These are phyloP conservation scores for Aeoliscus strigatus DNA, from an alignment of 2,797 vertebrate genomes.

Conservation along the genomic window DNA sequence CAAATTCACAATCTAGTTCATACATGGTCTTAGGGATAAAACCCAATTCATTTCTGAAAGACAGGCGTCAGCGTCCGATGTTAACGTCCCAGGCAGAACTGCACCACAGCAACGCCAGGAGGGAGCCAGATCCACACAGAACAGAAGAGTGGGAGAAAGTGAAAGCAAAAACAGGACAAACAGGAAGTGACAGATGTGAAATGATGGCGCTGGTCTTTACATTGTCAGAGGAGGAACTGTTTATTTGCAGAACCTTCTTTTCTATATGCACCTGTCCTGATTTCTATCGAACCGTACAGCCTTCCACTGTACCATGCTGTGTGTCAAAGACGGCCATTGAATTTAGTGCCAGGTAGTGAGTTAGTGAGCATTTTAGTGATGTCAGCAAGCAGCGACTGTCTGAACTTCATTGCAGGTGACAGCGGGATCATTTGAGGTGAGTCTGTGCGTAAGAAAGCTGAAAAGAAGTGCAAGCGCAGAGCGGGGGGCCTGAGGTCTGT, in stretches of 20 bases:
- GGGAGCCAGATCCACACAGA: constrained; percentile 37
- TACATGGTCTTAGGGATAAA: constrained; percentile 19
- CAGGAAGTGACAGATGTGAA: constrained; percentile 34
- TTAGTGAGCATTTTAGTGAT: constrained; percentile 23
- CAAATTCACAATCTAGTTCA: constrained; percentile 1
- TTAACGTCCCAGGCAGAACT: constrained; percentile 37
- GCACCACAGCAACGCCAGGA: constrained; percentile 54
- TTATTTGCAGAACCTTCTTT: constrained; percentile 1
- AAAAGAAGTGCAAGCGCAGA: constrained; percentile 5
- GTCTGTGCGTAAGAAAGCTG: constrained; percentile 32
- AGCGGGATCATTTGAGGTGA: constrained; percentile 18
- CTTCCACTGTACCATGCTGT: constrained; percentile 18
- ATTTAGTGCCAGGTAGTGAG: constrained; percentile 24
- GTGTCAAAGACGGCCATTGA: constrained; percentile 1
- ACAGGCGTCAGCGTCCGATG: constrained; percentile 31
- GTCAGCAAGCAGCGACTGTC: constrained; percentile 42
- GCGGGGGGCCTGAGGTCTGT: background rate
- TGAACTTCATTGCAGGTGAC: constrained; percentile 9
- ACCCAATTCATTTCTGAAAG: constrained; percentile 19
- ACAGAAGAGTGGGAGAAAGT: constrained; percentile 20
- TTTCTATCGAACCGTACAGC: background rate
- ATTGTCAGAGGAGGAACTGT: constrained; percentile 20
- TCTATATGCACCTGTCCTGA: constrained; percentile 12
- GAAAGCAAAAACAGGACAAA: constrained; percentile 34
- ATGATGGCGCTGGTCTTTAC: constrained; percentile 62